Base-by-base conservation (phyloP, 2,888 invertebrate species). In the Lapara coniferarum region DNA sequence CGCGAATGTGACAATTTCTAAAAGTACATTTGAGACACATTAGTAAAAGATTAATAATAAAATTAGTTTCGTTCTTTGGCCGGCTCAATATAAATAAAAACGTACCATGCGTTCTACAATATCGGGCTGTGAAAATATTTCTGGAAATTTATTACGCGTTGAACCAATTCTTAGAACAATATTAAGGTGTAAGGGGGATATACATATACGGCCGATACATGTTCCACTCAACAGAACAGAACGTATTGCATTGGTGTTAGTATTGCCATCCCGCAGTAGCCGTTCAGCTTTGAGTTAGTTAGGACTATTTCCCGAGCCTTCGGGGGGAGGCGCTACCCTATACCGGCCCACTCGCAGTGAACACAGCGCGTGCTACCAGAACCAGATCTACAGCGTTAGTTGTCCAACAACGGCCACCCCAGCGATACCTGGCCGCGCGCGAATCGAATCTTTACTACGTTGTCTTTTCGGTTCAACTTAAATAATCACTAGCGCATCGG, bases 341-440 rank as follows among this genome's bases (percentile, higher is more conserved):
- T 49, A 19, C 44, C 1, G 16, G 46, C 59, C 46, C 12, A 19
- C 19, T 14, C 19, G 25, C 19, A 16, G 12, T 16, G 2, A 10
- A 16, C 44, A 4, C 44, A 46, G 16, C 58, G 58, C n/a, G 58
- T 37, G 37, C n/a, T 10, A 59, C 44, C 19, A 46, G 16, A 46
- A 13, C 5, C 63, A 16, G 19, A 12, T 63, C 63, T 7, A 19
- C 19, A 63, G 63, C 49, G 63, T 46, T 19, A 49, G 49, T 63
- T 19, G 19, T 12, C 13, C 12, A 49, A 13, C 49, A 63, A 46
- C 63, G 16, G 46, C 19, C 13, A 19, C 13, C 49, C 16, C 13
- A 19, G 30, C 30, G 46, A 63, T 46, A 63, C 63, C 46, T 49
- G 63, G 13, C 19, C 14, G 63, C 19, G 63, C 63, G 19, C 49